Conservation (phyloP, 53 echinoderm and acorn worm species). For the Henricia sp. region DNA sequence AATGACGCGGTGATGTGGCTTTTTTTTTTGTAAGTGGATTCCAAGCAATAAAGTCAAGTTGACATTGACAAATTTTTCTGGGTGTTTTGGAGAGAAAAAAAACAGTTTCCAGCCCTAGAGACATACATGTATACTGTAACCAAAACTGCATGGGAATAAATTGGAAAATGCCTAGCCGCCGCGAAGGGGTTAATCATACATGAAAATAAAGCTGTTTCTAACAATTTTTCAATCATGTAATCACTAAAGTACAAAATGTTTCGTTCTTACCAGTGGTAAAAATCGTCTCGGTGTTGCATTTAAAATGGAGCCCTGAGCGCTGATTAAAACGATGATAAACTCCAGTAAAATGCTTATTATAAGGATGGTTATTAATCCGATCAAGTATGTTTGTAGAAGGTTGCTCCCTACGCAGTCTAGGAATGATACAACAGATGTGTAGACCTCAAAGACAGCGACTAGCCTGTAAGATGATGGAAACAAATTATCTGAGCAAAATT, state of each 20-base stretch:
- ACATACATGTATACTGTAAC: too few relatives aligned
- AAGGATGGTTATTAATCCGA: slow-evolving; percentile 74
- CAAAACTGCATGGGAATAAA: too few relatives aligned
- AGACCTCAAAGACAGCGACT: slow-evolving; percentile 73
- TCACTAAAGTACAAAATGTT: background rate
- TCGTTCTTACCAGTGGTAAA: slow-evolving; percentile 61
- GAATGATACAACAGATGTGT: slow-evolving; percentile 66
- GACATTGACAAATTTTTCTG: too few relatives aligned
- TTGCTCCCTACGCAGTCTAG: slow-evolving; percentile 68
- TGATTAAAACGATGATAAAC: slow-evolving; percentile 72
- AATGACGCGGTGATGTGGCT: too few relatives aligned
- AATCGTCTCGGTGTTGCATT: slow-evolving; percentile 67
- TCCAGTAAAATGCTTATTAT: slow-evolving; percentile 80
- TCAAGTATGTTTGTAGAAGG: slow-evolving; percentile 79
- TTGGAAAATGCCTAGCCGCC: too few relatives aligned
- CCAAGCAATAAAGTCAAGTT: too few relatives aligned
- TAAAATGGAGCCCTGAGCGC: slow-evolving; percentile 85
- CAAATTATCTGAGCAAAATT: too few relatives aligned
- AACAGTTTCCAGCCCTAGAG: background rate
- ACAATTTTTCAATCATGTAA: background rate
- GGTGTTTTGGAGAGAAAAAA: background rate
- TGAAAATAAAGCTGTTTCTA: too few relatives aligned
- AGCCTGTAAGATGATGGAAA: slow-evolving; percentile 52
- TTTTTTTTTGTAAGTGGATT: too few relatives aligned
- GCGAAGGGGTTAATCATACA: too few relatives aligned